Conservation (phyloP, 2,113 vertebrate species). For the Ginglymostoma cirratum region DNA sequence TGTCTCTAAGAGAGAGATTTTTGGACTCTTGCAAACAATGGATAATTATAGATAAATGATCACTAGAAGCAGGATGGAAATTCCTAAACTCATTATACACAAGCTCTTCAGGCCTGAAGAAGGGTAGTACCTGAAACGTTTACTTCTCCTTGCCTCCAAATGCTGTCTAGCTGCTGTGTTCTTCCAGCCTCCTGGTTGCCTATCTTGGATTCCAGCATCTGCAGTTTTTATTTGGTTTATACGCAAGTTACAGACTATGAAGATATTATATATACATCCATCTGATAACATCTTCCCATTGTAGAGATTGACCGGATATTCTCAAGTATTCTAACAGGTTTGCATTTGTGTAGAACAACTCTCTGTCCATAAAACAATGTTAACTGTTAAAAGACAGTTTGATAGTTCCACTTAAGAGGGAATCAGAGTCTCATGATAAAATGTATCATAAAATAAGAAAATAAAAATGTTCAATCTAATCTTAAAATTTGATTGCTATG, state of each 20-base stretch:
- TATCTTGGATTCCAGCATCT: no score
- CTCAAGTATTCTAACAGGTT: background rate
- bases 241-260: background rate
- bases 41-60: background rate
- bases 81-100: background rate
- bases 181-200: no score
- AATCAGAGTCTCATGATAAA: background rate
- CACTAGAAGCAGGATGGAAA: background rate
- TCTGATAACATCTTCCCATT: background rate
- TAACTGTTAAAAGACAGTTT: background rate
- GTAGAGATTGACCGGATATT: background rate
- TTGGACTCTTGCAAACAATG: background rate
- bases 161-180: no score
- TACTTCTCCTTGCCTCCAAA: no score
- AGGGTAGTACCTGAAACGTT: no score
- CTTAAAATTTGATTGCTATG: background rate
- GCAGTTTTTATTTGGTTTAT: background rate
- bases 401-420: background rate
- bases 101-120: background rate
- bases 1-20: background rate
- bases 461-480: background rate
- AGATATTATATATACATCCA: background rate
- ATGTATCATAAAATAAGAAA: background rate
- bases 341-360: background rate
- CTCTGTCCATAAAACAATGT: background rate